phyloP scores from a whole-genome alignment of 2,113 vertebrate genomes.

The Upupa epops region DNA sequence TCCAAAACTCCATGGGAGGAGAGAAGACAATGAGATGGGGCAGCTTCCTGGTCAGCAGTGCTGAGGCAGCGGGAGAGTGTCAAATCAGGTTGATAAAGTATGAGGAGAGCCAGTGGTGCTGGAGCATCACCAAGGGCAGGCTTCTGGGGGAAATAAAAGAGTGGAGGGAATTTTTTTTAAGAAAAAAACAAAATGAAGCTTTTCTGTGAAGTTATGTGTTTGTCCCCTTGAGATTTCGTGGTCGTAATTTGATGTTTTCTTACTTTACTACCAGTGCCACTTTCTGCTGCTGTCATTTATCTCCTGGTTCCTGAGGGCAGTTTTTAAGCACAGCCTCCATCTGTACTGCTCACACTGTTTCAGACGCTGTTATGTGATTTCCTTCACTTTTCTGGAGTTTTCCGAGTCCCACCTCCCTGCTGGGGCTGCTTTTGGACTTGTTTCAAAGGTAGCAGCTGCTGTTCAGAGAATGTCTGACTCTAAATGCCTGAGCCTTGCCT shows the following conservation, averaged over 20 bases:
- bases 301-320: background rate
- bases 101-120: background rate
- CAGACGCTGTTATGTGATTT: background rate
- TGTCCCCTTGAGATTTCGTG: background rate
- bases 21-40: background rate
- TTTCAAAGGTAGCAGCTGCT: background rate
- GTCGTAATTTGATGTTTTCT: background rate
- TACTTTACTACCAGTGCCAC: background rate
- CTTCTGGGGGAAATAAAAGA: background rate
- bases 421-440: background rate
- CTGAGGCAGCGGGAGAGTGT: background rate
- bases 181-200: background rate
- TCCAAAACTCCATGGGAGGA: background rate
- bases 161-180: background rate
- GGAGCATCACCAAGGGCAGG: background rate
- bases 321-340: background rate
- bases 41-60: background rate
- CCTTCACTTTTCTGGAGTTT: background rate
- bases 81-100: background rate
- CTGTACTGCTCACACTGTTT: background rate
- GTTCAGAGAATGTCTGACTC: background rate
- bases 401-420: background rate
- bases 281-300: background rate
- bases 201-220: background rate
- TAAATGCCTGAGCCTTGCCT: background rate